Conservation (phyloP, 2,797 vertebrate genomes). For the Manis crassicaudata region DNA sequence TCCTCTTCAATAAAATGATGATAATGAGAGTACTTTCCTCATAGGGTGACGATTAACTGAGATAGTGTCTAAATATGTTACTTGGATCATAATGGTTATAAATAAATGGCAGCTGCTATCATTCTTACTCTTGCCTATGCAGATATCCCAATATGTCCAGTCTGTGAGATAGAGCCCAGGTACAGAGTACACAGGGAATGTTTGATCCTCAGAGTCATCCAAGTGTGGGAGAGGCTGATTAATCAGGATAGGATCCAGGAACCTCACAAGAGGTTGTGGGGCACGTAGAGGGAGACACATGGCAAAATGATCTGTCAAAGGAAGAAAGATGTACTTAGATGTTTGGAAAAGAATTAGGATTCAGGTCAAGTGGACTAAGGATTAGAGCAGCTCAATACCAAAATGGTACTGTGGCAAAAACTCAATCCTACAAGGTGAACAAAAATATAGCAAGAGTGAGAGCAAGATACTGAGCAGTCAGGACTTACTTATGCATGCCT, state of each 20-base stretch:
- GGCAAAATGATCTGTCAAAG: not conserved
- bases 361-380: not conserved
- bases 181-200: not conserved
- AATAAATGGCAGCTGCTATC: not conserved
- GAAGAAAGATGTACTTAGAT: not conserved
- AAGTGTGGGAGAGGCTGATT: not conserved
- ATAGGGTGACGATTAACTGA: not conserved
- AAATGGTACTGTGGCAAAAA: not conserved
- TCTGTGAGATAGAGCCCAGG: not conserved
- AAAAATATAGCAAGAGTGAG: not conserved
- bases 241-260: conserved; percentile 1
- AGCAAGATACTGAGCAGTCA: not conserved
- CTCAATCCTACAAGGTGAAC: not conserved
- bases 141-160: not conserved
- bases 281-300: not conserved
- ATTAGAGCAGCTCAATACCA: not conserved
- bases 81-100: not conserved
- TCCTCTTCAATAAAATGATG: not conserved
- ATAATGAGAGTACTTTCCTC: not conserved
- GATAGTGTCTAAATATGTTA: not conserved
- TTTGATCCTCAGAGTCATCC: not conserved
- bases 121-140: conserved; percentile 29
- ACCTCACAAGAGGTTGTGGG: not conserved
- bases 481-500: not conserved
- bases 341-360: not conserved